These are phyloP conservation scores for Brachionichthys hirsutus DNA, from an alignment of 2,113 vertebrate species.

Conservation along the genomic window DNA sequence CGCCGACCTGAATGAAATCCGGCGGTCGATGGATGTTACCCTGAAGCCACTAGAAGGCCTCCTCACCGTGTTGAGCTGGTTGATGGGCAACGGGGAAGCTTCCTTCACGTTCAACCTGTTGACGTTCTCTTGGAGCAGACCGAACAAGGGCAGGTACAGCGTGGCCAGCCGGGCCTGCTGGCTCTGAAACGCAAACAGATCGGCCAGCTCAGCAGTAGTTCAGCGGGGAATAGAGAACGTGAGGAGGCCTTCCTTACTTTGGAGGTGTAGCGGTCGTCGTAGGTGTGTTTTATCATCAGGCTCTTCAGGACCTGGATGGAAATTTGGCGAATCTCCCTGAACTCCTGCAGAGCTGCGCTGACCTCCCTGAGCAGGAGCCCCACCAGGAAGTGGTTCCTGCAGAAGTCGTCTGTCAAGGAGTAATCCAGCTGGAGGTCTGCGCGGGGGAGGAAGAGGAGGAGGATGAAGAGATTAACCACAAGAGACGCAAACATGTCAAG, in stretches of 20 bases:
- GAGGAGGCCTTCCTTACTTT: conserved; percentile 77
- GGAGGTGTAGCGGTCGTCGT: conserved; percentile 91
- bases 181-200: conserved; percentile 77
- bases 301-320: conserved; percentile 94
- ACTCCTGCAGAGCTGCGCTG: conserved; percentile 89
- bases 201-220: not conserved
- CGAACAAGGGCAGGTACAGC: conserved; percentile 93
- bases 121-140: conserved; percentile 94
- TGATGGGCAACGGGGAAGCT: conserved; percentile 83
- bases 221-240: not conserved
- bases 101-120: conserved; percentile 95
- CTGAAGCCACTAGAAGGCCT: conserved; percentile 61
- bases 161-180: conserved; percentile 95
- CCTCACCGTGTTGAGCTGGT: conserved; percentile 84
- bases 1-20: not conserved
- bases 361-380: conserved; percentile 93
- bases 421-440: conserved; percentile 97
- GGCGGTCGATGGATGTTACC: not conserved
- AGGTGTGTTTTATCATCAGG: conserved; percentile 96
- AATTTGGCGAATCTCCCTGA: conserved; percentile 89
- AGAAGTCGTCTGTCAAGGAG: conserved; percentile 95
- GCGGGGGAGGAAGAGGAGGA: conserved; percentile 31
- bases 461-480: not conserved
- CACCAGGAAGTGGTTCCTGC: conserved; percentile 96
- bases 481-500: not conserved